Evolutionary conservation across 2,888 invertebrate genomes (phyloP).

Genomic region (Mongoloraphidia duomilia): DNA sequence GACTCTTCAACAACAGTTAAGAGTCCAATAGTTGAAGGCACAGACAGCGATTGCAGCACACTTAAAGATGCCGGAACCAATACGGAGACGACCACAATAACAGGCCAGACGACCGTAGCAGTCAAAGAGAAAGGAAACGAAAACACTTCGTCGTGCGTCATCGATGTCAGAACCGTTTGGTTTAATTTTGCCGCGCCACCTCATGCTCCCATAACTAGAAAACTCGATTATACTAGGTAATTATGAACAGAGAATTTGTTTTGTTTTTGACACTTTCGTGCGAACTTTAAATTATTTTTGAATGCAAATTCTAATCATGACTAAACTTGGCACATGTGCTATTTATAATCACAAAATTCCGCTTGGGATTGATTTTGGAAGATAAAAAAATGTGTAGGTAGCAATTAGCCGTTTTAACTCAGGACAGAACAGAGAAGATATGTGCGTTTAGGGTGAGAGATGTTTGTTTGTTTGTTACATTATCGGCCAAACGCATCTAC

Average conservation of each 20-base stretch:
- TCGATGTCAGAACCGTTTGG: conserved; percentile 85
- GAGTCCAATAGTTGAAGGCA: not conserved
- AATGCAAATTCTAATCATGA: too few species aligned
- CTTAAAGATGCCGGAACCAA: conserved; percentile 10
- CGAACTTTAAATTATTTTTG: too few species aligned
- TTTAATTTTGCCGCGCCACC: conserved; percentile 97
- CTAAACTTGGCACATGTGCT: not conserved
- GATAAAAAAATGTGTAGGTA: too few species aligned
- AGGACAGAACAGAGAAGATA: too few species aligned
- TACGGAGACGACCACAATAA: conserved; percentile 1
- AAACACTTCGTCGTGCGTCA: conserved; percentile 72
- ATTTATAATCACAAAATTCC: not conserved
- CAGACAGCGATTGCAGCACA: conserved; percentile 6
- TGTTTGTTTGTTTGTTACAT: too few species aligned
- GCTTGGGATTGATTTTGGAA: too few species aligned
- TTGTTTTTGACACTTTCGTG: conserved; percentile 16
- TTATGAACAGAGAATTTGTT: too few species aligned
- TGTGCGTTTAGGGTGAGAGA: too few species aligned
- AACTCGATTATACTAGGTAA: conserved; percentile 84
- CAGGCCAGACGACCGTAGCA: conserved; percentile 19
- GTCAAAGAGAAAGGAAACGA: conserved; percentile 46
- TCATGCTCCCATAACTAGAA: conserved; percentile 80
- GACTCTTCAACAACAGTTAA: conserved; percentile 6
- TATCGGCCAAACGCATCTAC: too few species aligned
- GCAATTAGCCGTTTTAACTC: too few species aligned